A percentile compares a stretch with the other conserved stretches of the same genome.
Evolutionary conservation across 2,888 invertebrate species (phyloP).

Genomic region (Eupithecia inturbata): DNA sequence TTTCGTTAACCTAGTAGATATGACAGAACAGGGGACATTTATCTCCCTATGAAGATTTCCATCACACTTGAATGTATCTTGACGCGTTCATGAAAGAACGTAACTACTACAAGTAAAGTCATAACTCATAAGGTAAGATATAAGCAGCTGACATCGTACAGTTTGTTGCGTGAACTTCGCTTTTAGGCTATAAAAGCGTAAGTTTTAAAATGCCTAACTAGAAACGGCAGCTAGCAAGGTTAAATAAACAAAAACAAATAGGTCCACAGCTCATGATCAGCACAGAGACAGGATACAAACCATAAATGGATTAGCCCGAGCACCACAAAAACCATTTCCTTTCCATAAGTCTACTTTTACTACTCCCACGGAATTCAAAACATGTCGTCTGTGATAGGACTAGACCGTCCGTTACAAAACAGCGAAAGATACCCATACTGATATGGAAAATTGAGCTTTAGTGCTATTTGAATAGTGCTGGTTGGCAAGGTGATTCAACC

Average conservation of each 20-base stretch:
- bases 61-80: background rate
- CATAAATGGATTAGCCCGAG: conserved; percentile 19
- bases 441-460: background rate
- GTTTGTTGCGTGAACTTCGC: too few species aligned
- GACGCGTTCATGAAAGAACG: background rate
- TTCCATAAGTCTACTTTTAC: conserved; percentile 34
- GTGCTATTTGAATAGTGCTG: background rate
- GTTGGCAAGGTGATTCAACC: background rate
- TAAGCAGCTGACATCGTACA: background rate
- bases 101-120: background rate
- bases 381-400: conserved; percentile 11
- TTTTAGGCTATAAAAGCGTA: too few species aligned
- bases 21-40: background rate
- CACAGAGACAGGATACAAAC: conserved; percentile 33
- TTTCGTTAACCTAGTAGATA: background rate
- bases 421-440: background rate
- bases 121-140: too few species aligned
- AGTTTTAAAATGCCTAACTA: too few species aligned
- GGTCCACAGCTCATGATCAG: conserved; percentile 25
- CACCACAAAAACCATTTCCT: conserved; percentile 29
- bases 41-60: background rate
- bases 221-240: too few species aligned
- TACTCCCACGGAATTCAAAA: conserved; percentile 24
- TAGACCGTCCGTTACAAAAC: background rate
- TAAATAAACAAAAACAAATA: too few species aligned